Evolutionary conservation across 2,888 invertebrate species (phyloP).

Genomic region (Nasonovia ribisnigri): DNA sequence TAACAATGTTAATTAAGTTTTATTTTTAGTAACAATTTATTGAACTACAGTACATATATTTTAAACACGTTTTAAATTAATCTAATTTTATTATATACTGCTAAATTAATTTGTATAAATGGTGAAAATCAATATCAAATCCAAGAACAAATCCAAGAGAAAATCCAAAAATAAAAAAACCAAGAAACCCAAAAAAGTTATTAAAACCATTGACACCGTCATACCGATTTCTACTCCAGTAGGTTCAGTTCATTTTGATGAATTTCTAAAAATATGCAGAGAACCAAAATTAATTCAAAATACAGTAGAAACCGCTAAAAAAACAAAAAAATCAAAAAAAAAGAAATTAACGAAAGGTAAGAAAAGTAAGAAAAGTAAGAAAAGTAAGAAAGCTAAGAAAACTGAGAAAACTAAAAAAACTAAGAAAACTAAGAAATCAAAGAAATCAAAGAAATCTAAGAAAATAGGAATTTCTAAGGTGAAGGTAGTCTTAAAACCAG

Average conservation of each 20-base stretch:
- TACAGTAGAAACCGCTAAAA: neutral
- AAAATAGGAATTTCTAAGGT: neutral
- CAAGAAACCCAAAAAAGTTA: neutral
- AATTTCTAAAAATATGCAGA: conserved; percentile 34
- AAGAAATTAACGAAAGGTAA: neutral
- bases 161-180: conserved; percentile 7
- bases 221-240: conserved; percentile 9
- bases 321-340: too few relatives aligned
- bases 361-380: neutral
- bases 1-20: neutral
- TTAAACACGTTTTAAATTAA: neutral
- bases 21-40: neutral
- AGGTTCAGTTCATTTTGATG: conserved; percentile 51
- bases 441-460: too few relatives aligned
- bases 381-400: neutral
- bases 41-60: neutral
- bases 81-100: neutral
- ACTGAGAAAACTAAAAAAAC: neutral
- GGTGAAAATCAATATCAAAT: neutral
- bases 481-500: neutral
- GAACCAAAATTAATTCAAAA: neutral
- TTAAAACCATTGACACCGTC: conserved; percentile 1
- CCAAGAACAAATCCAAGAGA: neutral
- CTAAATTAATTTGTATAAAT: neutral
- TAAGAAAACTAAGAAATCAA: neutral